Conservation (phyloP, 1,140 invertebrate species). For the Pseudomyrmex pallidus region DNA sequence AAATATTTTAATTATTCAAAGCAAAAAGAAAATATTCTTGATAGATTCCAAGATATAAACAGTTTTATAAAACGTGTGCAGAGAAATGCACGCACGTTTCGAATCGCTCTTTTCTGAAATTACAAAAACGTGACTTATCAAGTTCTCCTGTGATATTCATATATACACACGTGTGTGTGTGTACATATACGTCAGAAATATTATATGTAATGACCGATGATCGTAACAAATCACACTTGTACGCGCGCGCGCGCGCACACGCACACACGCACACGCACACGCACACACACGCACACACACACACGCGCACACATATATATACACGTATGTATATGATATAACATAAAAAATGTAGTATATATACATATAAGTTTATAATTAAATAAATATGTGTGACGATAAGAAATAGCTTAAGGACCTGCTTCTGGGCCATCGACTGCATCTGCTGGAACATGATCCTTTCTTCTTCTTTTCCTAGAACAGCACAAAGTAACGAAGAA, state of each 20-base stretch:
- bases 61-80: no score
- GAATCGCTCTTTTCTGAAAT: no score
- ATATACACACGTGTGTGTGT: conserved; percentile 55
- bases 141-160: not conserved
- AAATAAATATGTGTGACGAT: conserved; percentile 74
- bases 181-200: conserved; percentile 35
- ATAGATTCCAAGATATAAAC: no score
- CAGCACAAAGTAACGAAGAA: conserved; percentile 80
- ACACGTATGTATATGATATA: conserved; percentile 38
- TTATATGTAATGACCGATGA: conserved; percentile 51
- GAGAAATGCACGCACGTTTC: no score
- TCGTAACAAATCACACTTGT: conserved; percentile 5
- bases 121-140: no score
- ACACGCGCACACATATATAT: conserved; percentile 45
- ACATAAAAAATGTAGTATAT: conserved; percentile 61
- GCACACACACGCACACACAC: conserved; percentile 7
- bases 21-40: no score
- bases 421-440: conserved; percentile 97
- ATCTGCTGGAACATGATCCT: conserved; percentile 98
- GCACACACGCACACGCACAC: conserved; percentile 24
- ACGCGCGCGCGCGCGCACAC: not conserved
- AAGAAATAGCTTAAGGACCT: conserved; percentile 90
- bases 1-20: no score
- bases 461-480: conserved; percentile 97
- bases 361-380: conserved; percentile 69